Base-by-base conservation (phyloP, 1,140 invertebrate genomes). In the Spodoptera litura region DNA sequence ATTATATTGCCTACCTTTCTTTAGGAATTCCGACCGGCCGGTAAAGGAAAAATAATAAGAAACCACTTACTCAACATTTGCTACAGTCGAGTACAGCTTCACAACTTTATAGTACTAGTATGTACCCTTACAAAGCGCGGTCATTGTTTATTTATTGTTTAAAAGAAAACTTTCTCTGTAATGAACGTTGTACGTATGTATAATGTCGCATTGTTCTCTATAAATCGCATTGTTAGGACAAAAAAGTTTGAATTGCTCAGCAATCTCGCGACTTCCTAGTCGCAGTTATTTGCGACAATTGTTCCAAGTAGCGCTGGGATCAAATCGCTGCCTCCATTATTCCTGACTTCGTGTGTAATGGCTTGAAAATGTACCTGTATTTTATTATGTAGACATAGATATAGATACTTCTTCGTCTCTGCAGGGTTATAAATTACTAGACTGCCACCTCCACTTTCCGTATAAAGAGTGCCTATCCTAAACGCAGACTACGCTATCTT, bases 161-260 rank as follows among this genome's bases (percentile, higher is more conserved):
- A 72, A 62, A 62, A 51, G 55, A 52, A 78, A 78, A 81, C 79
- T 81, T 81, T 81, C 75, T 58, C 75, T 73, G 44, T 80, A 76
- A 80, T 77, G 58, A 59, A 73, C 71, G 51, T 13, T 53, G 56
- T 25, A 49, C 53, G 56, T 68, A 61, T 20, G 70, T 77, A 77
- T 51, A 81, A 81, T 78, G 75, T 73, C 73, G 64, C 74, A 81
- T 81, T 81, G 79, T 81, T 81, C 72, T 78, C 79, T 53, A 73
- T 78, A 78, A 76, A 78, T 68, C 61, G 79, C 75, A 81, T 81
- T 81, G 74, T 78, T 78, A 78, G 56, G 31, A 58, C 52, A 49
- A 73, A 74, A 81, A 81, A 72, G 31, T 15, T 70, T 27, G 25
- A 71, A 61, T 64, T 59, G 64, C 20, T 27, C 27, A 44, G 27